Evolutionary conservation across 1,140 invertebrate species (phyloP).

Genomic region (Latrodectus geometricus): DNA sequence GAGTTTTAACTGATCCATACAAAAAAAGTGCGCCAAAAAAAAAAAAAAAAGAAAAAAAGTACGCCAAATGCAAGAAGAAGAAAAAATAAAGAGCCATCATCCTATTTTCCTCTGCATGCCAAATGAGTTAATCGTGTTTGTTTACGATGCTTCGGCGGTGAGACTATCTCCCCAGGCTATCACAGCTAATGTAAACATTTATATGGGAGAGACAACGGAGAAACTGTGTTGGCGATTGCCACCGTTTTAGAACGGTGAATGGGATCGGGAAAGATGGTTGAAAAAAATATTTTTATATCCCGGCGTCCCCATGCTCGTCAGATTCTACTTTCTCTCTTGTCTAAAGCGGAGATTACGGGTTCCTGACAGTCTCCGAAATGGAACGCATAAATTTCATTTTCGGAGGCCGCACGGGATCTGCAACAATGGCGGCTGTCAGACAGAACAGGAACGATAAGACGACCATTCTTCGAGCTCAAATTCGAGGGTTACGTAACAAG

Average conservation of each 20-base stretch:
- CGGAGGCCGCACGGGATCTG: slow-evolving; percentile 4
- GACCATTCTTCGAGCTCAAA: not conserved
- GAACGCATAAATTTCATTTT: slow-evolving; percentile 12
- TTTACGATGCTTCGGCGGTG: slow-evolving; percentile 25
- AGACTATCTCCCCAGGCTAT: slow-evolving; percentile 16
- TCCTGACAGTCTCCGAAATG: slow-evolving; percentile 27
- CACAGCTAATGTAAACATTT: slow-evolving; percentile 55
- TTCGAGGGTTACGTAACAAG: no score
- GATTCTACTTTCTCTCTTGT: slow-evolving; percentile 28
- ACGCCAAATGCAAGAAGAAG: not conserved
- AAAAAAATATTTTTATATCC: not conserved
- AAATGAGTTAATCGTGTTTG: slow-evolving; percentile 58
- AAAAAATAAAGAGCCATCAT: not conserved
- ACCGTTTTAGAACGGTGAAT: slow-evolving; percentile 38
- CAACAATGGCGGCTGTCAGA: slow-evolving; percentile 11
- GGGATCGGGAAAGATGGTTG: not conserved
- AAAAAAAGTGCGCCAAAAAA: no score
- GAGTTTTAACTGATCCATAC: not conserved
- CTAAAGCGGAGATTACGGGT: slow-evolving; percentile 40
- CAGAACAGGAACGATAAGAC: not conserved
- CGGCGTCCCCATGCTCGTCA: not conserved
- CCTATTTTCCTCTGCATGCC: slow-evolving; percentile 19
- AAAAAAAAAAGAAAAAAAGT: no score
- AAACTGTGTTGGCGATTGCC: slow-evolving; percentile 42
- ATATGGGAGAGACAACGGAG: slow-evolving; percentile 35